Percentiles rank a stretch among this genome's conserved stretches.
Conservation (phyloP, 2,113 vertebrate genomes). For the Microcebus murinus region DNA sequence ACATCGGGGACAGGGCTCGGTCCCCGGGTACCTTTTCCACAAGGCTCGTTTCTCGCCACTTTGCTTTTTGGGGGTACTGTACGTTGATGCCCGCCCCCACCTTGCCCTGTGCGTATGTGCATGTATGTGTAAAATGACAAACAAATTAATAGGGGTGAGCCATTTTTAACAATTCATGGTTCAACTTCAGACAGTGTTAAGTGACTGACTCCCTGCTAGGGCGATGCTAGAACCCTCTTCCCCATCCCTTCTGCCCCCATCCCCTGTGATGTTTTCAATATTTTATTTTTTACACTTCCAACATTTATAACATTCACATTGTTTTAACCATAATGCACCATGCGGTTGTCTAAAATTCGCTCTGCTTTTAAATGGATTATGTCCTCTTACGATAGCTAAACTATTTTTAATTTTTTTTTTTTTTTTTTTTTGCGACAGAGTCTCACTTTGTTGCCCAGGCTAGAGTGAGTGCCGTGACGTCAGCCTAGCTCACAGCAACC, state of each 20-base stretch:
- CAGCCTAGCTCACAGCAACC: too few species aligned
- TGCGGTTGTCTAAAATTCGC: not conserved
- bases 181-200: not conserved
- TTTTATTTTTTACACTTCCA: not conserved
- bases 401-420: not conserved
- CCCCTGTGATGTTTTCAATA: not conserved
- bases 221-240: not conserved
- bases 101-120: not conserved
- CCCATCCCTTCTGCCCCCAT: not conserved
- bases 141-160: not conserved
- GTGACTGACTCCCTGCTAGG: not conserved
- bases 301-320: not conserved
- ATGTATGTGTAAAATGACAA: not conserved
- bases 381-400: not conserved
- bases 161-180: not conserved
- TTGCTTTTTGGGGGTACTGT: not conserved
- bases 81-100: not conserved
- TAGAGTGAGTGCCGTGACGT: too few species aligned
- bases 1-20: not conserved
- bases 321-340: not conserved
- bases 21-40: not conserved
- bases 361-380: not conserved
- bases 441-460: too few species aligned
- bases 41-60: fast-evolving
- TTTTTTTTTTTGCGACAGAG: too few species aligned